Evolutionary conservation across 64 coral and sea anemone genomes (phyloP).

Genomic region (Astreopora myriophthalma): DNA sequence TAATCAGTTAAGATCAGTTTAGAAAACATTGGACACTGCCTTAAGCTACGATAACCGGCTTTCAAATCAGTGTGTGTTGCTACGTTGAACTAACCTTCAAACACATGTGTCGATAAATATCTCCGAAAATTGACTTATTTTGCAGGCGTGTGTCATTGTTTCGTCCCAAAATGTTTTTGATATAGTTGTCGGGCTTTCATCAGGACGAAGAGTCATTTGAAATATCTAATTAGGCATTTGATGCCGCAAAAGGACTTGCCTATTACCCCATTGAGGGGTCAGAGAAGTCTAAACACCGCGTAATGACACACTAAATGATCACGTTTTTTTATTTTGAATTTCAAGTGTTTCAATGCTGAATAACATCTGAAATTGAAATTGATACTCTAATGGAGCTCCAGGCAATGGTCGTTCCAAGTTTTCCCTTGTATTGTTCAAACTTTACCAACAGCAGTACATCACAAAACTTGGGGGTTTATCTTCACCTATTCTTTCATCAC

Average conservation of each 20-base stretch:
- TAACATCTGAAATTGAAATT: neutral
- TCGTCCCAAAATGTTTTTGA: neutral
- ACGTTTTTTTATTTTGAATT: neutral
- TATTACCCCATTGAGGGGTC: neutral
- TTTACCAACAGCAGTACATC: neutral
- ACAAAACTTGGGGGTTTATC: neutral
- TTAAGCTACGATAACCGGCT: neutral
- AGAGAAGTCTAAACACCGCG: neutral
- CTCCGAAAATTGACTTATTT: slow-evolving; percentile 29
- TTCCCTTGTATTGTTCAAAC: neutral
- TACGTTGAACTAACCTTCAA: neutral
- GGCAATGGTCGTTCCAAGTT: neutral
- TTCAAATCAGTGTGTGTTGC: neutral
- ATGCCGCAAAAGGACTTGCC: neutral
- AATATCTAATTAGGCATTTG: slow-evolving; percentile 22
- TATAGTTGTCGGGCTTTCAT: slow-evolving; percentile 1
- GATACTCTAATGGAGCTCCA: neutral
- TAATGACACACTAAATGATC: neutral
- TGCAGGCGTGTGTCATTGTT: slow-evolving; percentile 40
- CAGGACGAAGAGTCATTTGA: neutral
- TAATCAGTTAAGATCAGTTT: neutral
- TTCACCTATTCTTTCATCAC: neutral
- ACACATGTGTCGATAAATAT: slow-evolving; percentile 52
- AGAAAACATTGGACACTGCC: neutral
- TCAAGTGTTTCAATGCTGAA: neutral